Percentiles rank a stretch among this genome's conserved stretches.
phyloP scores from a whole-genome alignment of 2,888 invertebrate species.

The Lycaena phlaeas region DNA sequence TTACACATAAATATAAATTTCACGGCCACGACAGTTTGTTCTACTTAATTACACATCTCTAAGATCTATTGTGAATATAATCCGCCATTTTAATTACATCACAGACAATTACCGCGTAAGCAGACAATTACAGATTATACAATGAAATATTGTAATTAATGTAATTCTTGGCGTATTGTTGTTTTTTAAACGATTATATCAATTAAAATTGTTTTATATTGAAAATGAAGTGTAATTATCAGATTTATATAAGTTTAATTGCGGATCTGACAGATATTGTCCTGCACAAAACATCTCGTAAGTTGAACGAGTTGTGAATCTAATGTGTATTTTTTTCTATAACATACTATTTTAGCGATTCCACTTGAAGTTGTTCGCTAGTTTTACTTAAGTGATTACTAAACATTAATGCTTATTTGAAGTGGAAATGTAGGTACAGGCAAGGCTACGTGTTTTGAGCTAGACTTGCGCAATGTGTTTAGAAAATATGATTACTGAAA shows the following conservation, averaged over 20 bases:
- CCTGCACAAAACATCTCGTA: no score
- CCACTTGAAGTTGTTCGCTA: no score
- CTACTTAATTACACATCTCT: not conserved
- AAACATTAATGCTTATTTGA: no score
- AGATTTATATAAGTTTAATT: not conserved
- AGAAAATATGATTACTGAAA: no score
- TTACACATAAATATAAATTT: not conserved
- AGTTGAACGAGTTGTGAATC: no score
- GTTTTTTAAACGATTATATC: not conserved
- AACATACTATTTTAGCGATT: no score
- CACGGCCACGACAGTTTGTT: not conserved
- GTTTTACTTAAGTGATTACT: no score
- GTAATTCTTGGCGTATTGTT: not conserved
- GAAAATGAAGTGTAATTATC: not conserved
- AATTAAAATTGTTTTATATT: constrained; percentile 1
- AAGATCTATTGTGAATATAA: not conserved
- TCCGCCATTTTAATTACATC: constrained; percentile 1
- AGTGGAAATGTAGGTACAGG: no score
- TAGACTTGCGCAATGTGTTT: no score
- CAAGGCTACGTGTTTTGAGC: no score
- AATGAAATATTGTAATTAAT: constrained; percentile 7
- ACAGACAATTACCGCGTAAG: not conserved
- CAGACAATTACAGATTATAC: constrained; percentile 7
- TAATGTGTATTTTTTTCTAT: no score
- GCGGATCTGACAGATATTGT: no score